phyloP scores from a whole-genome alignment of 2,797 vertebrate species.

The Cephalopachus bancanus region DNA sequence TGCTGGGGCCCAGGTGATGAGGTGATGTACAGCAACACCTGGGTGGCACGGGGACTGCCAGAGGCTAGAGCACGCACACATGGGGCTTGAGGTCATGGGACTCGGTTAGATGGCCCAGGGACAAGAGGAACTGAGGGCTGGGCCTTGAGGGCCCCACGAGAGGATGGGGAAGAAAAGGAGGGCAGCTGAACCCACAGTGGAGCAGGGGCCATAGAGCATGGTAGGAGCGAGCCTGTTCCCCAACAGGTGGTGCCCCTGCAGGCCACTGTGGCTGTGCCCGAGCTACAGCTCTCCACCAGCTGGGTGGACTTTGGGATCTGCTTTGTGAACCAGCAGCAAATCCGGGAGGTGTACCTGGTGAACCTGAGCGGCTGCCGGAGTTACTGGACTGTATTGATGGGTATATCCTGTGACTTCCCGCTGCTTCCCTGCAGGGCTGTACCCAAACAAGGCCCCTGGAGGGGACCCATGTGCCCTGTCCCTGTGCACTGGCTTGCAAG shows the following conservation, averaged over 20 bases:
- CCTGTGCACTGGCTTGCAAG: neutral
- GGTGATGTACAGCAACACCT: neutral
- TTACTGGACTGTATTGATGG: slow-evolving; percentile 91
- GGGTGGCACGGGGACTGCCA: neutral
- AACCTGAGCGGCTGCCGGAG: slow-evolving; percentile 91
- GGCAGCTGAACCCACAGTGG: rapidly evolving
- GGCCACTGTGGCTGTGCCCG: slow-evolving; percentile 90
- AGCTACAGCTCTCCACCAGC: slow-evolving; percentile 90
- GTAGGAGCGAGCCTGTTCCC: rapidly evolving
- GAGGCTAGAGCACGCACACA: neutral
- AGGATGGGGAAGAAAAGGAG: neutral
- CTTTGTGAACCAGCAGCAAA: slow-evolving; percentile 89
- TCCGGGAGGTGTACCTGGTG: slow-evolving; percentile 89
- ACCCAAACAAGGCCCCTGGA: neutral
- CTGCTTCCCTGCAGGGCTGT: rapidly evolving
- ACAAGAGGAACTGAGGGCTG: neutral
- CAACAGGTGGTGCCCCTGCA: slow-evolving; percentile 91
- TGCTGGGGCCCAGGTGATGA: neutral
- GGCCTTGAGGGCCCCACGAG: neutral
- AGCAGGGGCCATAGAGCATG: neutral
- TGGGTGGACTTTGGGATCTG: slow-evolving; percentile 93
- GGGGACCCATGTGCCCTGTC: neutral
- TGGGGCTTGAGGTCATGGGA: neutral
- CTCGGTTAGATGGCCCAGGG: neutral
- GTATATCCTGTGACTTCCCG: slow-evolving; percentile 81